Conservation (phyloP, 2,113 vertebrate genomes). For the Aramus guarauna region DNA sequence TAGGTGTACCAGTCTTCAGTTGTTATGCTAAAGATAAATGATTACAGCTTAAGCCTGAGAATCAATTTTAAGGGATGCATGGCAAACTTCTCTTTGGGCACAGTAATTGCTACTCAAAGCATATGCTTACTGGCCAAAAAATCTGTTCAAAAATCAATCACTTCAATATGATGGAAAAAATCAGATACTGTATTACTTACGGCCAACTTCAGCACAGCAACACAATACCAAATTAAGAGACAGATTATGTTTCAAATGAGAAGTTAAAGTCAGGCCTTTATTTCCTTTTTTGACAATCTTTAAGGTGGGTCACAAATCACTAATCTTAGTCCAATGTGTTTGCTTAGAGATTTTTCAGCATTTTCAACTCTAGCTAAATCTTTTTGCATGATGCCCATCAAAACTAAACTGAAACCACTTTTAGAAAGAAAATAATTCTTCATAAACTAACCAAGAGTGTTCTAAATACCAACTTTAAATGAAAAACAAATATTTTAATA, state of each 20-base stretch:
- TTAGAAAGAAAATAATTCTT: not conserved
- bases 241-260: not conserved
- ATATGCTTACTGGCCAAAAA: not conserved
- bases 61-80: not conserved
- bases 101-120: not conserved
- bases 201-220: not conserved
- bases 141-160: not conserved
- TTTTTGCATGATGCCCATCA: not conserved
- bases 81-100: not conserved
- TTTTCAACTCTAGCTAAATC: not conserved
- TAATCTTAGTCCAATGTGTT: not conserved
- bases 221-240: not conserved
- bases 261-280: not conserved
- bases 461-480: not conserved
- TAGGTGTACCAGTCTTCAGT: not conserved
- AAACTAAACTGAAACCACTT: not conserved
- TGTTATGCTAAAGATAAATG: not conserved
- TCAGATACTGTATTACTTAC: not conserved
- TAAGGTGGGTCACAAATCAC: not conserved
- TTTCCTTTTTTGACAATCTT: not conserved
- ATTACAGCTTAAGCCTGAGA: not conserved
- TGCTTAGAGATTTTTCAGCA: not conserved
- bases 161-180: not conserved
- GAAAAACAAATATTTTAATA: not conserved
- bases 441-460: not conserved